These are phyloP conservation scores for Julus scandinavius DNA, from an alignment of 2,888 invertebrate species.

Conservation along the genomic window DNA sequence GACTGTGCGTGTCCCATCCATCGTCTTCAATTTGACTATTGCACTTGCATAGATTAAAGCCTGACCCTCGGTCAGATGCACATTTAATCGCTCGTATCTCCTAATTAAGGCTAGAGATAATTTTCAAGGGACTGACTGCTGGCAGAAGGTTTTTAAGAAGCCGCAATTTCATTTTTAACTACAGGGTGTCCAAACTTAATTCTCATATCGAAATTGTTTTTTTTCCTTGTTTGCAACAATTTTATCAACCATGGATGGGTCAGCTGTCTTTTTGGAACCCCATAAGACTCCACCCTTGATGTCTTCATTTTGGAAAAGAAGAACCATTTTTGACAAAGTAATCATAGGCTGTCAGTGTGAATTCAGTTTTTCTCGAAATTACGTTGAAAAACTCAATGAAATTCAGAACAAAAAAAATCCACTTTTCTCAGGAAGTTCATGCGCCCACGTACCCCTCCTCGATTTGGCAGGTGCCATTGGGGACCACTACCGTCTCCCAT, in stretches of 20 bases:
- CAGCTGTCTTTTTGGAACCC: background rate
- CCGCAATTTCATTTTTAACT: background rate
- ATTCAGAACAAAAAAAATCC: background rate
- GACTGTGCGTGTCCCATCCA: conserved; percentile 7
- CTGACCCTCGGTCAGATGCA: background rate
- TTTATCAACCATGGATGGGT: background rate
- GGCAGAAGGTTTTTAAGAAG: background rate
- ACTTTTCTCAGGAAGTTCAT: background rate
- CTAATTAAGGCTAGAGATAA: background rate
- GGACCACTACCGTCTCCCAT: background rate
- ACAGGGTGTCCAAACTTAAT: background rate
- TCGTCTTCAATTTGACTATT: background rate
- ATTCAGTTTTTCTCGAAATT: conserved; percentile 26
- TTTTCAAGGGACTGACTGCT: background rate
- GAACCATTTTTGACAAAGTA: background rate
- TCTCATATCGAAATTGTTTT: background rate
- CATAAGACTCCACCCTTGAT: background rate
- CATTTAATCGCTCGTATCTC: conserved; percentile 1
- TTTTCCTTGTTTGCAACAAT: background rate
- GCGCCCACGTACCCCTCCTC: background rate
- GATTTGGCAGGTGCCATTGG: background rate
- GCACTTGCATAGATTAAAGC: conserved; percentile 3
- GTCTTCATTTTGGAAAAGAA: background rate
- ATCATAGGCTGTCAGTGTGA: conserved; percentile 13
- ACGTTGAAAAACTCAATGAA: background rate